These are phyloP conservation scores for Pteropus rufus DNA, from an alignment of 2,797 vertebrate species.

Conservation along the genomic window DNA sequence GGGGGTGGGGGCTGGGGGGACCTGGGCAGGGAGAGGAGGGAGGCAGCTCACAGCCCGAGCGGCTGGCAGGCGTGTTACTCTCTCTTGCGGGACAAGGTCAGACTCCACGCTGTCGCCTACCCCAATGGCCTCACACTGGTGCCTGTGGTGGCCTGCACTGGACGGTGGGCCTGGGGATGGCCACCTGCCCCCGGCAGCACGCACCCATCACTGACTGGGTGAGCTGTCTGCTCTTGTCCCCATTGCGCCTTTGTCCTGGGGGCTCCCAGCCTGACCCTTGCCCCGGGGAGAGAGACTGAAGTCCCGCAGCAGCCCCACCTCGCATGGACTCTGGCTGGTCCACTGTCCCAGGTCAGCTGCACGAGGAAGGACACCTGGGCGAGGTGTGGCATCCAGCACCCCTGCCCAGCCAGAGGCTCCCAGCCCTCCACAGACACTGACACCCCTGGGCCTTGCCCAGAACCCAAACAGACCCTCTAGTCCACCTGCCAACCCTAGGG, in stretches of 20 bases:
- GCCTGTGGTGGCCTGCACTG: background rate
- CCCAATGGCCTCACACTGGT: too few species aligned
- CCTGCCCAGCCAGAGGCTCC: too few species aligned
- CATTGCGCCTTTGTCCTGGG: background rate
- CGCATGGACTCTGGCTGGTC: background rate
- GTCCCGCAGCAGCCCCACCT: background rate
- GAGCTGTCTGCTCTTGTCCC: background rate
- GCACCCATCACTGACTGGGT: background rate
- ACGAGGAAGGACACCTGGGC: too few species aligned
- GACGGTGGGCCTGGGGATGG: background rate
- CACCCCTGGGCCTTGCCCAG: too few species aligned
- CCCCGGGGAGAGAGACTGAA: background rate
- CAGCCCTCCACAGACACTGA: too few species aligned
- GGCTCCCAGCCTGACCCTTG: background rate
- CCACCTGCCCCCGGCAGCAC: background rate
- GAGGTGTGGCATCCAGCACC: background rate
- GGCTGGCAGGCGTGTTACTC: background rate
- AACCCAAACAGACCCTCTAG: background rate
- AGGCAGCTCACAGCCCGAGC: background rate
- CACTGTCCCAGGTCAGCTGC: background rate
- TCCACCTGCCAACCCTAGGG: background rate
- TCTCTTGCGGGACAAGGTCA: background rate
- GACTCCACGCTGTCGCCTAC: background rate
- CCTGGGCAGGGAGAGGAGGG: too few species aligned
- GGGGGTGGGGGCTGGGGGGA: background rate